Conservation (phyloP, 2,888 invertebrate genomes). For the Caenorhabditis imperialis region DNA sequence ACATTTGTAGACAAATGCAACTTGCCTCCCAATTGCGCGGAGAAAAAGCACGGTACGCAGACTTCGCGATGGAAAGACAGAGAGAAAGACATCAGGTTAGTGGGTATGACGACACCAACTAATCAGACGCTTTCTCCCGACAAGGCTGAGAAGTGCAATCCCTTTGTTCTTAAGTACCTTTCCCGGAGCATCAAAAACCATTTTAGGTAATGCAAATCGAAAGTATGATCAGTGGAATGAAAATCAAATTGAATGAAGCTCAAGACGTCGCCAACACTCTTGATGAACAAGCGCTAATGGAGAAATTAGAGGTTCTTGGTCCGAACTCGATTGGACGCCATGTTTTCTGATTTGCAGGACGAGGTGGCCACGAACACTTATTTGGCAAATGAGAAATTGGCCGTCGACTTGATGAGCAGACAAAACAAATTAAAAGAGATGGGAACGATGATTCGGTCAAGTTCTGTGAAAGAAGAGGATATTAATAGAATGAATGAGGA, state of each 20-base stretch:
- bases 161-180: slow-evolving; percentile 27
- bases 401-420: slow-evolving; percentile 84
- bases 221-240: slow-evolving; percentile 28
- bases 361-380: slow-evolving; percentile 86
- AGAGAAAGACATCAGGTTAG: slow-evolving; percentile 57
- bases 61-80: slow-evolving; percentile 81
- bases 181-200: slow-evolving; percentile 29
- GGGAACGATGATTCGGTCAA: slow-evolving; percentile 84
- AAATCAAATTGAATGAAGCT: slow-evolving; percentile 24
- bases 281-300: slow-evolving; percentile 38
- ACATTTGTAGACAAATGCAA: slow-evolving; percentile 79
- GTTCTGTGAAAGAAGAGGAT: slow-evolving; percentile 84
- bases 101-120: neutral
- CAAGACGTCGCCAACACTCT: slow-evolving; percentile 32
- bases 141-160: slow-evolving; percentile 11
- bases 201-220: slow-evolving; percentile 30
- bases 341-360: slow-evolving; percentile 80
- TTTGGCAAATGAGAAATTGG: slow-evolving; percentile 86
- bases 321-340: neutral
- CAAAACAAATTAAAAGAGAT: slow-evolving; percentile 85
- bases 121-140: neutral
- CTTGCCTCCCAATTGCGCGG: slow-evolving; percentile 81
- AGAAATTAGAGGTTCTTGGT: slow-evolving; percentile 42
- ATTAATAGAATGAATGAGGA: slow-evolving; percentile 83
- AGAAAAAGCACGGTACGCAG: slow-evolving; percentile 83